Evolutionary conservation across 2,888 invertebrate species (phyloP), one percentile per base, ranked within the genome.

Genomic region (Drosophila histrio): DNA sequence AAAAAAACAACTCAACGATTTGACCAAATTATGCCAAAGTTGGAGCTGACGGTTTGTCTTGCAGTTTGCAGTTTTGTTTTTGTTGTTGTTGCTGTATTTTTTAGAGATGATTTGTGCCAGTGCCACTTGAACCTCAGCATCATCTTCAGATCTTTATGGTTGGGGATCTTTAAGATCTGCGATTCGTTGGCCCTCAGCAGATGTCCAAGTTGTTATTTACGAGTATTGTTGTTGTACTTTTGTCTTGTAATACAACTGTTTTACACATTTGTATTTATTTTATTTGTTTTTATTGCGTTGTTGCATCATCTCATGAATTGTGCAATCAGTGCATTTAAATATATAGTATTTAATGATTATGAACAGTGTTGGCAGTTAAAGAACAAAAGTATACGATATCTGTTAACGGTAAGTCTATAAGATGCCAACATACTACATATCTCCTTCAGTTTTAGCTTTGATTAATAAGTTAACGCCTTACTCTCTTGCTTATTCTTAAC

Each of bases 11-110:
- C 8, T 36, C 6, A 60, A 60, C 67, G 65, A 75, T 75, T 50
- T 72, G 82, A 63, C 64, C 76, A 80, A 84, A 77, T 80, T 78
- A 76, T 84, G 81, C 76, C 81, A 84, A 84, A 80, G 44, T 58
- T 78, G 47, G 17, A 41, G 41, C 34, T 47, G 56, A 61, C 39
- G 54, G 28, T 64, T 53, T 21, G 21, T 38, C 24, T 54, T 34
- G 34, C 22, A 30, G 62, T 62, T 62, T 70, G 71, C 66, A 65
- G 24, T 58, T 58, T 38, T 32, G 22, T 49, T 61, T n/a, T 50
- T 22, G 13, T 38, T 54, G 7, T 46, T 47, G 32, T 39, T 52
- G 39, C 6, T 43, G 17, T 26, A 34, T 24, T 60, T 60, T 56
- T 50, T 22, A 44, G 56, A 62, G 58, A 62, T 82, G 79, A 72